Evolutionary conservation across 2,888 invertebrate species (phyloP), one percentile per base, ranked within the genome.

Genomic region (Dorcus parallelipipedus): DNA sequence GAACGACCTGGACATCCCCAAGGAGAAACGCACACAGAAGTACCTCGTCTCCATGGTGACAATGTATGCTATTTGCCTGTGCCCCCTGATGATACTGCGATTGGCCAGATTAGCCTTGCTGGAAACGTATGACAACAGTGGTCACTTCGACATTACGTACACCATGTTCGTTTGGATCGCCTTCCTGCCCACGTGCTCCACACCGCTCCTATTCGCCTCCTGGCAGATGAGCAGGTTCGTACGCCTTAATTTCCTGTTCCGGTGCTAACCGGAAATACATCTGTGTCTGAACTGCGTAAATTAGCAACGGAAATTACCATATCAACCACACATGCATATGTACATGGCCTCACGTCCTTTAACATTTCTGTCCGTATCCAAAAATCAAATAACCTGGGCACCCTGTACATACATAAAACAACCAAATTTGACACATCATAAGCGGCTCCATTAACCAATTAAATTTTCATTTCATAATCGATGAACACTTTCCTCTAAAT

Each of bases 141-240:
- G 81, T 40, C 84, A 86, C 68, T 85, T 88, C 62, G 89, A 89
- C 69, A 82, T 89, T 52, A 85, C 85, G 2, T 89, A 84, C 72
- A 81, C 85, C 49, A 81, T 85, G 71, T 85, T 89, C 67, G 85
- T 88, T 5, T 89, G 88, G 87, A 77, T 89, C 54, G 88, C 85
- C 1, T 89, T 88, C 67, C 69, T 88, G 57, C 87, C 89, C 6
- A 85, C 86, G 0, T 83, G 87, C 57, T 82, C 84, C 20, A 88
- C 86, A 20, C 89, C 89, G 0, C 76, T 83, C 38, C 76, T 88
- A 50, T 89, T 86, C 68, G 83, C 83, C 7, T 80, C 82, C 0
- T 88, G 88, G 84, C 82, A 84, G 62, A 82, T 87, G 75, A 84
- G 81, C 70, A 81, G 84, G 86, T 86, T 23, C 43, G 43, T 20